A percentile compares a stretch with the other conserved stretches of the same genome.
Conservation (phyloP, 2,888 invertebrate species). For the Eilema depressum region DNA sequence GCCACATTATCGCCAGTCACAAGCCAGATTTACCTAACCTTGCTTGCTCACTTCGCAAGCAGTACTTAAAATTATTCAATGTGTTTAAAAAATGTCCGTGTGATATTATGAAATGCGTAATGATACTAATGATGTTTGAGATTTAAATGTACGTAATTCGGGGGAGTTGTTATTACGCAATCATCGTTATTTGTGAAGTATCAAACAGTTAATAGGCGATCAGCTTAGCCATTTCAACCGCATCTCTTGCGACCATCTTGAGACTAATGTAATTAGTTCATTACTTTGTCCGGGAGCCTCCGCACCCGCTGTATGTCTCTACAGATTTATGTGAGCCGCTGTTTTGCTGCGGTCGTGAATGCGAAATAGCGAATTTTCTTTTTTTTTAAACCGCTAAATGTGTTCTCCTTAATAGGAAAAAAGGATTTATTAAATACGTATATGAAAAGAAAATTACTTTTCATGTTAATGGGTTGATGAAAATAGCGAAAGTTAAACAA, state of each 20-base stretch:
- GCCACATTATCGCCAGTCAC: background rate
- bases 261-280: slow-evolving; percentile 84
- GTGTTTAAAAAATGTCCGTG: no score
- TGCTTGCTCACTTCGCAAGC: background rate
- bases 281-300: slow-evolving; percentile 77
- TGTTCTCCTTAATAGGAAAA: slow-evolving; percentile 58
- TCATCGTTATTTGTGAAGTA: slow-evolving; percentile 63
- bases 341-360: slow-evolving; percentile 70
- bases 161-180: slow-evolving; percentile 57
- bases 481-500: slow-evolving; percentile 36
- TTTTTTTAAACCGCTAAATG: slow-evolving; percentile 61
- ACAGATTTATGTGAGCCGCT: slow-evolving; percentile 76
- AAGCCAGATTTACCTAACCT: no score
- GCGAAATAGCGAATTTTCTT: slow-evolving; percentile 64
- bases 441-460: slow-evolving; percentile 46
- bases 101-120: no score
- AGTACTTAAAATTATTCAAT: no score
- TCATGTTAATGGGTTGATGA: slow-evolving; percentile 31
- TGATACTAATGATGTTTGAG: no score
- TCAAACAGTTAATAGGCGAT: slow-evolving; percentile 66
- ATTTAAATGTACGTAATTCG: slow-evolving; percentile 44
- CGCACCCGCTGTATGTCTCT: slow-evolving; percentile 68
- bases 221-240: slow-evolving; percentile 71
- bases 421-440: slow-evolving; percentile 50
- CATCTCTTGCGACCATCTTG: slow-evolving; percentile 66